Evolutionary conservation across 1,140 invertebrate species (phyloP).

Genomic region (Teleogryllus occipitalis): DNA sequence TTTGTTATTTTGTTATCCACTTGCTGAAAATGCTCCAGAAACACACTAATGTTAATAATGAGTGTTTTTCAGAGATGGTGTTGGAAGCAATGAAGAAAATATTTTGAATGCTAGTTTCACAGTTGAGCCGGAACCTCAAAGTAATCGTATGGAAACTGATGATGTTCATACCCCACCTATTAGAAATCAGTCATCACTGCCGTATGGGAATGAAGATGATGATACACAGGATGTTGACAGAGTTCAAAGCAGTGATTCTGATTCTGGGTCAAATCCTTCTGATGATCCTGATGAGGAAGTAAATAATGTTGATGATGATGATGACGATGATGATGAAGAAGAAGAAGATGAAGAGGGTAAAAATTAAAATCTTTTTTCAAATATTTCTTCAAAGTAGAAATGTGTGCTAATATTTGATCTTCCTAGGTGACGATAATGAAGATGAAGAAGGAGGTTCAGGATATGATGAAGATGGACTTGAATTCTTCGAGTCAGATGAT

Average conservation of each 20-base stretch:
- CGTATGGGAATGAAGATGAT: conserved; percentile 25
- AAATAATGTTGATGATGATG: conserved; percentile 45
- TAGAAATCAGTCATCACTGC: not conserved
- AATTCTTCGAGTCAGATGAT: conserved; percentile 41
- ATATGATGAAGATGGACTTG: conserved; percentile 42
- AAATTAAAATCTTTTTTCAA: not conserved
- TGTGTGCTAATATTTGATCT: not conserved
- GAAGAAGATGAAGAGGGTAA: conserved; percentile 46
- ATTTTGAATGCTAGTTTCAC: conserved; percentile 7
- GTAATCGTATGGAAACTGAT: not conserved
- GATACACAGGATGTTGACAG: conserved; percentile 15
- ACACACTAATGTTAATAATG: too few species aligned
- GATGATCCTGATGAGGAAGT: conserved; percentile 30
- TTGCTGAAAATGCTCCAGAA: too few species aligned
- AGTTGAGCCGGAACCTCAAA: not conserved
- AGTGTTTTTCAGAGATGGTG: not conserved
- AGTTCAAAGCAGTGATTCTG: conserved; percentile 19
- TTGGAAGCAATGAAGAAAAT: conserved; percentile 6
- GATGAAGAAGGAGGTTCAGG: conserved; percentile 56
- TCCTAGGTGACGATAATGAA: conserved; percentile 39
- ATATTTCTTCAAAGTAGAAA: not conserved
- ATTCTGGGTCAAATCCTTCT: conserved; percentile 34
- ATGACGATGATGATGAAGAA: conserved; percentile 50
- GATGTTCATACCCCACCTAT: not conserved
- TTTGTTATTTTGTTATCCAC: too few species aligned